A percentile compares a stretch with the other conserved stretches of the same genome.
Evolutionary conservation across 2,888 invertebrate genomes (phyloP).

Genomic region (Steinernema hermaphroditum): DNA sequence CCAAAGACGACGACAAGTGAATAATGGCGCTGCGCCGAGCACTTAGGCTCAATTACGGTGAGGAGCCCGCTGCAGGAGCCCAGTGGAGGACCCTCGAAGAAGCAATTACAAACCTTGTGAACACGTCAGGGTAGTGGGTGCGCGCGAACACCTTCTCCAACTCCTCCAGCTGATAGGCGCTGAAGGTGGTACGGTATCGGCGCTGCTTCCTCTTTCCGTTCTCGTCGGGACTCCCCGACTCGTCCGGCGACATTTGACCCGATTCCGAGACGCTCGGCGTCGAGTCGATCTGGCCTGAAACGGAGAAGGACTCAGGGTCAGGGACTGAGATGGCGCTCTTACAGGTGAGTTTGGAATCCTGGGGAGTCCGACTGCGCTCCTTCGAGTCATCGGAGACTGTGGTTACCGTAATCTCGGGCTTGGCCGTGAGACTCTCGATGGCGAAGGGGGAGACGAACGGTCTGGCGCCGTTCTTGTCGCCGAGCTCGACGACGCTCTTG

Average conservation of each 20-base stretch:
- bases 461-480: constrained; percentile 12
- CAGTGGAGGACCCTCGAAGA: not conserved
- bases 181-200: constrained; percentile 68
- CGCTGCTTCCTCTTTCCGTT: constrained; percentile 62
- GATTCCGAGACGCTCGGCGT: constrained; percentile 42
- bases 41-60: not conserved
- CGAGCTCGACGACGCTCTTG: not conserved
- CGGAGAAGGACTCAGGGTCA: not conserved
- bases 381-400: not conserved
- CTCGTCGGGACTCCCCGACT: constrained; percentile 55
- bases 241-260: constrained; percentile 44
- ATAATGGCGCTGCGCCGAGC: not conserved
- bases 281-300: constrained; percentile 19
- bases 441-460: constrained; percentile 21
- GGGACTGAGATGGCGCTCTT: not conserved
- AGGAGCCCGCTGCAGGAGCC: no score
- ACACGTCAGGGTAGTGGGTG: constrained; percentile 68
- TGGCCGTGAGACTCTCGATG: constrained; percentile 32
- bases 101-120: constrained; percentile 60
- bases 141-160: constrained; percentile 67
- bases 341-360: constrained; percentile 30
- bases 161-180: constrained; percentile 67
- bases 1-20: constrained; percentile 9
- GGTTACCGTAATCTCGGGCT: constrained; percentile 15
- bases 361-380: constrained; percentile 4